Conservation (phyloP, 2,888 invertebrate genomes). For the Subacronicta megacephala region DNA sequence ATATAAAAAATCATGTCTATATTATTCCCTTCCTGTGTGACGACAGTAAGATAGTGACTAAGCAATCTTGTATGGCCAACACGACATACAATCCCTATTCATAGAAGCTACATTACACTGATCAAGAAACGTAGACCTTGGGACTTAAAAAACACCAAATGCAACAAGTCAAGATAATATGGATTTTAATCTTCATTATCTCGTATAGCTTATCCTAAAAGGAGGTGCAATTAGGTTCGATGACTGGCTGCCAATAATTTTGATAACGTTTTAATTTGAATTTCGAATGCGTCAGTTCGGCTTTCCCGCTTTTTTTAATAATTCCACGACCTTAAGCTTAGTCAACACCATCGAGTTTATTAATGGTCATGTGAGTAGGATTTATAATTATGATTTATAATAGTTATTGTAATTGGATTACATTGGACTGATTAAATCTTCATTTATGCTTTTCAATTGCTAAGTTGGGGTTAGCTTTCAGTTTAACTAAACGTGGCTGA, state of each 20-base stretch:
- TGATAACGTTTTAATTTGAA: neutral
- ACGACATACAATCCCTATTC: constrained; percentile 18
- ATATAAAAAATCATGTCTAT: constrained; percentile 8
- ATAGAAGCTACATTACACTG: constrained; percentile 9
- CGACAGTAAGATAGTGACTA: constrained; percentile 59
- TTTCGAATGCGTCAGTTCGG: neutral
- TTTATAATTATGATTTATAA: no score
- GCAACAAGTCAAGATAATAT: no score
- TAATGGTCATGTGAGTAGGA: neutral
- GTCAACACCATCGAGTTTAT: neutral
- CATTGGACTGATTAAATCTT: no score
- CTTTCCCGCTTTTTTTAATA: neutral
- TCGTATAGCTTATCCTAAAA: neutral
- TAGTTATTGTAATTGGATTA: no score
- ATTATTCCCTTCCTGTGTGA: constrained; percentile 31
- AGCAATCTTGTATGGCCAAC: constrained; percentile 55
- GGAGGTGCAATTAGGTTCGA: neutral
- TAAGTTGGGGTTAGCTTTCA: no score
- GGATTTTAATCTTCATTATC: neutral
- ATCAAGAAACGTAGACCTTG: neutral
- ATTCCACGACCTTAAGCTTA: no score
- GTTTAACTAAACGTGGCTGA: no score
- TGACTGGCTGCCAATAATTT: neutral
- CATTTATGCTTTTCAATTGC: no score
- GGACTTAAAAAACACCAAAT: no score